Percentiles rank a stretch among this genome's conserved stretches.
Evolutionary conservation across 2,797 vertebrate genomes (phyloP).

Genomic region (Sphenopsis melanotis): DNA sequence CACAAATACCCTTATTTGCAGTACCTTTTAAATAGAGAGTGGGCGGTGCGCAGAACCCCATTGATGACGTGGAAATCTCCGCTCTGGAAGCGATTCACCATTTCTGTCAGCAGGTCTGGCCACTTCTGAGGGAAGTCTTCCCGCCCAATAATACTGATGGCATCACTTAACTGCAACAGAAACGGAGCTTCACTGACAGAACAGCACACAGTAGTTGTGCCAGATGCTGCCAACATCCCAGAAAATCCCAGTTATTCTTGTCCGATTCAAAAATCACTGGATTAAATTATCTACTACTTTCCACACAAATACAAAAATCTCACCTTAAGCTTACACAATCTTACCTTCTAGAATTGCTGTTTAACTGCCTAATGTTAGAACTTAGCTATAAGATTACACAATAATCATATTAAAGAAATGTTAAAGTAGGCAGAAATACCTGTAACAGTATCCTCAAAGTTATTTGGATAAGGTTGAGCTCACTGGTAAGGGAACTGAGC

Average conservation of each 20-base stretch:
- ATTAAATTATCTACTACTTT: neutral
- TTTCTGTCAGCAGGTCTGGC: conserved; percentile 95
- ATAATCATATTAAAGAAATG: neutral
- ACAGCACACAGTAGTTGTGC: neutral
- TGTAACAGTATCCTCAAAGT: neutral
- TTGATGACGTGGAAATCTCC: conserved; percentile 98
- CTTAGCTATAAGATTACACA: neutral
- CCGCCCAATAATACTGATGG: conserved; percentile 96
- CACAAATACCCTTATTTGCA: neutral
- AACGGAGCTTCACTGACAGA: neutral
- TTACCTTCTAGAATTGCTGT: neutral
- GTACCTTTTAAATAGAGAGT: conserved; percentile 97
- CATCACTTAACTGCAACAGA: conserved; percentile 87
- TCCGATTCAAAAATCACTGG: neutral
- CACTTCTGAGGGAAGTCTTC: conserved; percentile 98
- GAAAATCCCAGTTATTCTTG: neutral
- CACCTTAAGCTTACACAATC: neutral
- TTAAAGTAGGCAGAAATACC: neutral
- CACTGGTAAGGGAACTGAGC: neutral
- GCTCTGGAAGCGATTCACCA: conserved; percentile 96
- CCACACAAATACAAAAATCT: neutral
- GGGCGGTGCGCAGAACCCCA: conserved; percentile 93
- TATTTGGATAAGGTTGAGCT: neutral
- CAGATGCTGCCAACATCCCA: neutral
- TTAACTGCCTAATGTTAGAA: neutral